phyloP scores from a whole-genome alignment of 2,888 invertebrate species.

The Stenchaetothrips biformis region DNA sequence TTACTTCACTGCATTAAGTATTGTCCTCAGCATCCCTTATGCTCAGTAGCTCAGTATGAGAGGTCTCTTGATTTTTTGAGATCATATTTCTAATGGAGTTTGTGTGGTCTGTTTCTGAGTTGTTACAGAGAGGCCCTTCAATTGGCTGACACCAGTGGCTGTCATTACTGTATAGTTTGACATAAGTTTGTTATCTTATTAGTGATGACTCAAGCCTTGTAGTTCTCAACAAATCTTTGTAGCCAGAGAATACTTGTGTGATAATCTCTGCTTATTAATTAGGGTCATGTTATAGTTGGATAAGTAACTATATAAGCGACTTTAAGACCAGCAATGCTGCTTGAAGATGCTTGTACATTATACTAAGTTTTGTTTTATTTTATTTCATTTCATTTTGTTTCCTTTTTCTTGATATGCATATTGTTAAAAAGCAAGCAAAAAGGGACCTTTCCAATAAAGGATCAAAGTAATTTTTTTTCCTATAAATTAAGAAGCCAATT shows the following conservation, averaged over 20 bases:
- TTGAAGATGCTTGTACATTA: constrained; percentile 12
- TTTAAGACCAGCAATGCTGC: constrained; percentile 33
- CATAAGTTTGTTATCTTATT: neutral
- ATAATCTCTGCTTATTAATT: neutral
- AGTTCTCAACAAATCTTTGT: neutral
- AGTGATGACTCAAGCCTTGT: neutral
- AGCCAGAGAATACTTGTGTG: neutral
- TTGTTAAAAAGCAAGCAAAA: neutral
- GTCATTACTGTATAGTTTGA: constrained; percentile 26
- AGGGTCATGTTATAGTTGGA: neutral
- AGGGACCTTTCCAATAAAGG: neutral
- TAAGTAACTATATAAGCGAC: neutral
- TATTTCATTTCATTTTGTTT: constrained; percentile 30
- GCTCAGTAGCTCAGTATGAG: neutral
- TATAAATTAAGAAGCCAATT: constrained; percentile 10
- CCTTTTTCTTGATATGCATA: neutral
- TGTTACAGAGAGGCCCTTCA: constrained; percentile 46
- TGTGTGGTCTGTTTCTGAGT: constrained; percentile 49
- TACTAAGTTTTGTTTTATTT: constrained; percentile 30
- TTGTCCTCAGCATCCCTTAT: too few species aligned
- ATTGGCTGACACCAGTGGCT: constrained; percentile 35
- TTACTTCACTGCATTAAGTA: too few species aligned
- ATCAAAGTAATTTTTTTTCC: constrained; percentile 26
- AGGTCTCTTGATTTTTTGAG: neutral
- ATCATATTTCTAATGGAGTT: constrained; percentile 16